Evolutionary conservation across 2,888 invertebrate genomes (phyloP), one percentile per base, ranked within the genome.

Genomic region (Stenodera caucasica): DNA sequence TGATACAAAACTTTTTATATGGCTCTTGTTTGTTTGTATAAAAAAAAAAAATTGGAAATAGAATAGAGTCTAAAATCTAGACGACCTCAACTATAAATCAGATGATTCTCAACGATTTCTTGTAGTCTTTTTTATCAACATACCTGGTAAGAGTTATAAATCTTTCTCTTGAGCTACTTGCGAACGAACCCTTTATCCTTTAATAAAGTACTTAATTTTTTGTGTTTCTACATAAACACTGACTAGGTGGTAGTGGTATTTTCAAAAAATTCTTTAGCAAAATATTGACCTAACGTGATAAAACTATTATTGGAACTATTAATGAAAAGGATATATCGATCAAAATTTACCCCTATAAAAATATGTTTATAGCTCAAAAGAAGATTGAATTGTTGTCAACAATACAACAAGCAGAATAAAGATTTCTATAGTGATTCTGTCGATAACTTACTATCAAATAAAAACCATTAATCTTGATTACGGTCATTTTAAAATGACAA

Each of bases 371-470:
- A 65, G 70, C 57, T 62, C n/a, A 12, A 56, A 65, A 61, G 61
- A 70, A 69, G 70, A 70, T 69, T 71, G 71, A 70, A 70, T 70
- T 68, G 71, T 69, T 70, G 71, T 69, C 71, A 70, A 72, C 70
- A 71, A 71, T 71, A 67, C 61, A 67, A 52, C 52, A 62, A 55
- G 60, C 23, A 50, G 56, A 40, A 45, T n/a, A 33, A 51, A 53
- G 37, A 61, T 65, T 63, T 63, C 58, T 63, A 49, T 57, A 58
- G 55, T 60, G 49, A 60, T 57, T 49, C 52, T 60, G 62, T 66
- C 67, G 59, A 71, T 70, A 69, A 67, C 67, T 67, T 68, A 67
- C 67, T 61, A 68, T 67, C 56, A 65, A 67, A 69, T 61, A 58
- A 32, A 45, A 66, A 62, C 65, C 70, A 68, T 71, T 67, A 70